phyloP scores from a whole-genome alignment of 2,113 vertebrate species.

The Rhipidura dahli region DNA sequence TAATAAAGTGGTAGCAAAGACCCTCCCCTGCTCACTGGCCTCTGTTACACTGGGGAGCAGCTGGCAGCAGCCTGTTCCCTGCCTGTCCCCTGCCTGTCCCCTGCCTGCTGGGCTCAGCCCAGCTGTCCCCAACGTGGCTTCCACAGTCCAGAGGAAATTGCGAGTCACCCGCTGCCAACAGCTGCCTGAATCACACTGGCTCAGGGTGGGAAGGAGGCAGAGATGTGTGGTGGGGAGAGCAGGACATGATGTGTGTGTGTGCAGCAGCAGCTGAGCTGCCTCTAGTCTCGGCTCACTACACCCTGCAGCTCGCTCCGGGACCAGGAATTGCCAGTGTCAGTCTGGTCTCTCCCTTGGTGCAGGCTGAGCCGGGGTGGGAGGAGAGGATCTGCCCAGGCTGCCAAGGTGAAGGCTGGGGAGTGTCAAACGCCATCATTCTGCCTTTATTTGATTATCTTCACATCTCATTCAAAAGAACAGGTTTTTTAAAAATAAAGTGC shows the following conservation, averaged over 20 bases:
- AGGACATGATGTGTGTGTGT: neutral
- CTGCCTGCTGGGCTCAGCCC: neutral
- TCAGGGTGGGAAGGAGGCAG: neutral
- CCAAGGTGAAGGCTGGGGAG: neutral
- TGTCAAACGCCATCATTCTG: constrained; percentile 10
- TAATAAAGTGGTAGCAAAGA: constrained; percentile 74
- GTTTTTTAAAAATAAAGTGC: constrained; percentile 49
- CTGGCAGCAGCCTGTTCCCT: neutral
- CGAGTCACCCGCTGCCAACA: rapidly evolving
- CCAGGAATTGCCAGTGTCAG: rapidly evolving
- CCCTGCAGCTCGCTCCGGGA: rapidly evolving
- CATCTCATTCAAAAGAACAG: constrained; percentile 38
- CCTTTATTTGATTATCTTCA: constrained; percentile 55
- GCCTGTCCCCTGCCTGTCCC: neutral
- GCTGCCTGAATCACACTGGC: neutral
- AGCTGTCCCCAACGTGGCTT: rapidly evolving
- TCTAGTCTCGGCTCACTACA: rapidly evolving
- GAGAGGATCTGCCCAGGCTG: neutral
- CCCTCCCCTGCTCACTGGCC: neutral
- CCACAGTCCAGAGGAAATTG: rapidly evolving
- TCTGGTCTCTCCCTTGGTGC: neutral
- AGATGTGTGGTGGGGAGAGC: rapidly evolving
- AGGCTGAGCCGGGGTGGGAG: rapidly evolving
- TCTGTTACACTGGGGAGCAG: neutral
- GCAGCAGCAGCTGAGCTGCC: neutral